Percentiles rank a stretch among this genome's conserved stretches.
Evolutionary conservation across 2,888 invertebrate genomes (phyloP).

Genomic region (Drosophila borborema): DNA sequence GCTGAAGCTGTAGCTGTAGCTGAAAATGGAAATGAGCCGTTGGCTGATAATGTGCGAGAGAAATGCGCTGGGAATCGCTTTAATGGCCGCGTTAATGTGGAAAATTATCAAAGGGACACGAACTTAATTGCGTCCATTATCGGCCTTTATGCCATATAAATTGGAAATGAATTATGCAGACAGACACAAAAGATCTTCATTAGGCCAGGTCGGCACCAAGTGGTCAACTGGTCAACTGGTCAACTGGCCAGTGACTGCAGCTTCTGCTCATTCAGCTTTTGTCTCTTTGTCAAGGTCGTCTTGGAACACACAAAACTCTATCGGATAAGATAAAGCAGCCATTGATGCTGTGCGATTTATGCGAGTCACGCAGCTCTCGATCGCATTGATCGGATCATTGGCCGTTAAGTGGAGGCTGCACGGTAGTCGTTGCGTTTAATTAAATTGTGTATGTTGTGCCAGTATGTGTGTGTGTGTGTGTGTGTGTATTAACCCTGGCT

Average conservation of each 20-base stretch:
- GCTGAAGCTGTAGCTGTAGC: not conserved
- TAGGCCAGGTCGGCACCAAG: slow-evolving; percentile 27
- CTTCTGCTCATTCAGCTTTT: not conserved
- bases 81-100: slow-evolving; percentile 79
- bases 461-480: slow-evolving; percentile 28
- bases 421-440: slow-evolving; percentile 74
- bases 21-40: slow-evolving; percentile 67
- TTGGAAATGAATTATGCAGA: slow-evolving; percentile 80
- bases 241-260: not conserved
- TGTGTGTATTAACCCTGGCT: slow-evolving; percentile 20
- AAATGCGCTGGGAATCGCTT: slow-evolving; percentile 74
- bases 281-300: slow-evolving; percentile 17
- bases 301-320: slow-evolving; percentile 1
- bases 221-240: slow-evolving; percentile 1
- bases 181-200: slow-evolving; percentile 59
- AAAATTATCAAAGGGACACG: slow-evolving; percentile 81
- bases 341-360: slow-evolving; percentile 55
- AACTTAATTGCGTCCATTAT: slow-evolving; percentile 81
- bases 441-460: slow-evolving; percentile 74
- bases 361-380: slow-evolving; percentile 51
- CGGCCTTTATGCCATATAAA: slow-evolving; percentile 76
- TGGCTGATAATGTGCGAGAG: slow-evolving; percentile 58
- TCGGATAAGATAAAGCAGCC: slow-evolving; percentile 34
- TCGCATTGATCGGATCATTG: slow-evolving; percentile 17
- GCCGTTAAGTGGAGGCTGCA: slow-evolving; percentile 44